Conservation (phyloP, 2,113 vertebrate genomes). For the Seriola dumerili region DNA sequence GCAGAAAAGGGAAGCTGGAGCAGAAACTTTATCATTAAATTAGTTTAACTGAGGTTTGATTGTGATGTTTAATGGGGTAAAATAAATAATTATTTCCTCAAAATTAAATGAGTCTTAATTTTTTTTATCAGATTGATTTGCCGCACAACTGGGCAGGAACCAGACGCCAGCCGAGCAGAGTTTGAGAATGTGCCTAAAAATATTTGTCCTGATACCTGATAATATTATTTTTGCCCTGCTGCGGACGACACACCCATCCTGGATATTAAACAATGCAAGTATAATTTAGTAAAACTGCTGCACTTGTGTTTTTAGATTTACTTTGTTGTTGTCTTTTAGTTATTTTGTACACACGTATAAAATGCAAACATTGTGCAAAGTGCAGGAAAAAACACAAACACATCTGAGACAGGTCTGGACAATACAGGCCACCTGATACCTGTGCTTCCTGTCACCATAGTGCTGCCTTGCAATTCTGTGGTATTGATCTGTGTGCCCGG, state of each 20-base stretch:
- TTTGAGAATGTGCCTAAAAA: constrained; percentile 25
- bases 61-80: constrained; percentile 4
- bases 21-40: background rate
- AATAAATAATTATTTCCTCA: background rate
- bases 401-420: background rate
- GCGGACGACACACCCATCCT: constrained; percentile 4
- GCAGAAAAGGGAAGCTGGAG: background rate
- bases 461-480: constrained; percentile 52
- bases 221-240: background rate
- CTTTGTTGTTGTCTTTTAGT: background rate
- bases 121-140: constrained; percentile 13
- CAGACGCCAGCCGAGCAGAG: background rate
- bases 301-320: background rate
- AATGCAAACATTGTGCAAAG: background rate
- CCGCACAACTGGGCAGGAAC: background rate
- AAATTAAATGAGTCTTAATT: constrained; percentile 27
- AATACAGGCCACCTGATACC: constrained; percentile 44
- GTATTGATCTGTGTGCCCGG: constrained; percentile 55
- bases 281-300: background rate
- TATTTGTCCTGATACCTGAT: constrained; percentile 33
- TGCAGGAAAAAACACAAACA: background rate
- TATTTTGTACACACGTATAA: background rate
- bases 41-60: background rate
- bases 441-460: constrained; percentile 40
- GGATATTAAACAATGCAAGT: background rate